Evolutionary conservation across 37 sponge, comb jelly and placozoan species (phyloP), one percentile per base, ranked within the genome.

Genomic region (Petrosia ficiformis): DNA sequence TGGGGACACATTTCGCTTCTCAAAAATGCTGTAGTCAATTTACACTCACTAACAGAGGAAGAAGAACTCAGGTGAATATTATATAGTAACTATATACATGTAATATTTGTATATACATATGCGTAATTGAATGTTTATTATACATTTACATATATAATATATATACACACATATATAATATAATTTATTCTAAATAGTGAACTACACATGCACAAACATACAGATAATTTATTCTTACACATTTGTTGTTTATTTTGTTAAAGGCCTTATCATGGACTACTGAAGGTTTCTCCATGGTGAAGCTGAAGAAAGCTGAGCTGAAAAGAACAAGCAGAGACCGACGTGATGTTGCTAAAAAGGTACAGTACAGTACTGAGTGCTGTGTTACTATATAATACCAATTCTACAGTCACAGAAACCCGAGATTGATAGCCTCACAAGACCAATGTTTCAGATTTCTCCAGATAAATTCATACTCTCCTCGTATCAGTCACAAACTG

Each of bases 221-320:
- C 14, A 48, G 14, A 48, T 8, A 19, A 48, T 14, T 19, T 48
- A 14, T 48, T 48, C 60, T 42, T 48, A 19, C 14, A 48, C 54
- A 14, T 48, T 8, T 61, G 6, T 58, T n/a, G 82, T 86, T 1
- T 66, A 14, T 84, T 5, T 76, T 94, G 16, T 29, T 71, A 30
- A 91, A 96, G 70, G 82, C 88, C 11, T 73, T 93, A 37, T 96
- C 85, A 32, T 96, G 97, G 97, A 82, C 91, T 19, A 93, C 95
- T 29, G 90, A 93, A 29, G 94, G 97, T 0, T 90, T 93, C 52
- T 90, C 91, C 0, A 72, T 76, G 0, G 71, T 59, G 33, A 90
- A 75, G 34, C n/a, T 59, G 67, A 86, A 86, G 80, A 90, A 74
- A 57, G 75, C 76, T 3, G 80, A 90, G 61, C 65, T 82, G 21